phyloP scores from a whole-genome alignment of 64 coral and sea anemone species.

The Montipora foliosa region DNA sequence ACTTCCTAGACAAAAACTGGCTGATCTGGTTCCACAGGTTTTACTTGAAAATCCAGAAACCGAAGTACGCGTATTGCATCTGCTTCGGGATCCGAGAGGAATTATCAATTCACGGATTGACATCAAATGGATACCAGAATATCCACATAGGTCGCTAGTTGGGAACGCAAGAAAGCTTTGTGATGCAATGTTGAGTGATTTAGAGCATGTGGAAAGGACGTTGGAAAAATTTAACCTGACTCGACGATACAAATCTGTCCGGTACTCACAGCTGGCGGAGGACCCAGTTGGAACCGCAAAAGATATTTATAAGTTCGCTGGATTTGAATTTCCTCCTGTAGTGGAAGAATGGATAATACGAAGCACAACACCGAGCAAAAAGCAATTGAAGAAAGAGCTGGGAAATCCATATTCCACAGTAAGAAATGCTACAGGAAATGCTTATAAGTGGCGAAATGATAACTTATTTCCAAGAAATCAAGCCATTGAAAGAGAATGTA shows the following conservation, averaged over 20 bases:
- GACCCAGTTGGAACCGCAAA: slow-evolving; percentile 41
- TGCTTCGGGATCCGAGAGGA: slow-evolving; percentile 59
- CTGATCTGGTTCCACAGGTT: slow-evolving; percentile 19
- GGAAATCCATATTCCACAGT: slow-evolving; percentile 40
- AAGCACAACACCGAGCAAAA: slow-evolving; percentile 34
- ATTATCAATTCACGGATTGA: slow-evolving; percentile 60
- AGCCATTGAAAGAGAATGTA: slow-evolving; percentile 49
- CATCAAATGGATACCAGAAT: slow-evolving; percentile 26
- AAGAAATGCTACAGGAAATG: slow-evolving; percentile 55
- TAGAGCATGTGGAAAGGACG: slow-evolving; percentile 4
- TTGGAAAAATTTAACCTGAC: slow-evolving; percentile 7
- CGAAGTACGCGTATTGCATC: slow-evolving; percentile 11
- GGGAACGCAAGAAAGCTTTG: not conserved
- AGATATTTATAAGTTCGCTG: slow-evolving; percentile 55
- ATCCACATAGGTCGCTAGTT: not conserved
- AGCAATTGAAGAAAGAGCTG: not conserved
- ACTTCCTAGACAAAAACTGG: slow-evolving; percentile 32
- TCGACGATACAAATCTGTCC: slow-evolving; percentile 28
- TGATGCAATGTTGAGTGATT: not conserved
- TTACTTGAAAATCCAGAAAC: slow-evolving; percentile 44
- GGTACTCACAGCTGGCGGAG: slow-evolving; percentile 46
- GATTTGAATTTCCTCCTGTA: slow-evolving; percentile 18
- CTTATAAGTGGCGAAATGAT: slow-evolving; percentile 53
- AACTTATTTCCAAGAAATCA: not conserved
- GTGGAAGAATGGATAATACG: slow-evolving; percentile 32